Conservation (phyloP, 1,140 invertebrate genomes). For the Drosophila micromelanica region DNA sequence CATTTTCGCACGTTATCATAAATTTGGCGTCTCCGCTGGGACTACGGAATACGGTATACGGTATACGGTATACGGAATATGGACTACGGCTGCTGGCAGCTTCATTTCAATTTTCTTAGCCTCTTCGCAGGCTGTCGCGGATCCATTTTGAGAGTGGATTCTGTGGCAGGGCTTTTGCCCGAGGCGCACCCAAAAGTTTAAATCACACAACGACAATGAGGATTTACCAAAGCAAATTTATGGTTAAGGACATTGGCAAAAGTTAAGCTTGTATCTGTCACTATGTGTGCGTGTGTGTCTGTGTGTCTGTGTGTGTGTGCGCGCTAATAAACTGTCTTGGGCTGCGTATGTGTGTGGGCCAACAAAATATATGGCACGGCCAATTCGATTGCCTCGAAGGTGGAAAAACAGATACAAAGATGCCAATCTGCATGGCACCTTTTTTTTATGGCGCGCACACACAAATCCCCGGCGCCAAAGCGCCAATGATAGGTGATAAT, state of each 20-base stretch:
- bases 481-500: constrained; percentile 83
- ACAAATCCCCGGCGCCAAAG: constrained; percentile 76
- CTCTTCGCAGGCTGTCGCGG: constrained; percentile 26
- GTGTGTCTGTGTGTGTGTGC: constrained; percentile 34
- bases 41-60: background rate
- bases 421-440: constrained; percentile 79
- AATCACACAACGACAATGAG: constrained; percentile 83
- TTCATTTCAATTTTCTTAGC: constrained; percentile 77
- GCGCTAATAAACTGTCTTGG: constrained; percentile 49
- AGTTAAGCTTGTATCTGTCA: constrained; percentile 64
- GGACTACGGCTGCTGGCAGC: constrained; percentile 5
- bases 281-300: constrained; percentile 9
- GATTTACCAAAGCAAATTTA: constrained; percentile 81
- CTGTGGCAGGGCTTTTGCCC: constrained; percentile 7
- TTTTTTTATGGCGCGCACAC: constrained; percentile 57
- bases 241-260: constrained; percentile 78
- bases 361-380: constrained; percentile 52
- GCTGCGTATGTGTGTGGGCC: constrained; percentile 31
- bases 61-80: too few relatives aligned
- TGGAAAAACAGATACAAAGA: constrained; percentile 61
- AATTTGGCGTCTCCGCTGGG: constrained; percentile 53
- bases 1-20: constrained; percentile 63
- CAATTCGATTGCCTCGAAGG: constrained; percentile 18
- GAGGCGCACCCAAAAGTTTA: constrained; percentile 68
- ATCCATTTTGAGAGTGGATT: constrained; percentile 26